Percentiles rank a stretch among this genome's conserved stretches.
These are phyloP conservation scores for Tonatia bakeri DNA, from an alignment of 2,113 vertebrate species.

Conservation along the genomic window DNA sequence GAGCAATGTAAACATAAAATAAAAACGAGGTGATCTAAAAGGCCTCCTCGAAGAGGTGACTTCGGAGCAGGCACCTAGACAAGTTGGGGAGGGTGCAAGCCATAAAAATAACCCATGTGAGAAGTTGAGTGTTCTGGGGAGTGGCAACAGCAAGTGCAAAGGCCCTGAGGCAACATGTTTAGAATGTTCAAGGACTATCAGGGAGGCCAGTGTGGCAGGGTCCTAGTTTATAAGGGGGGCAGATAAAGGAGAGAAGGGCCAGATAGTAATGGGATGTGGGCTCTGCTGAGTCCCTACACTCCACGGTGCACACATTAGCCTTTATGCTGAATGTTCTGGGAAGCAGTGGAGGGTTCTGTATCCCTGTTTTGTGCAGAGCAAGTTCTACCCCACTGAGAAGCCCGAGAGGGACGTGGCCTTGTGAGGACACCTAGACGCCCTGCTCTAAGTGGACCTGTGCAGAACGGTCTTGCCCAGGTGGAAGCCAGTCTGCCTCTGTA, in stretches of 20 bases:
- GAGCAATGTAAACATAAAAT: too few species aligned
- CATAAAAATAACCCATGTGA: neutral
- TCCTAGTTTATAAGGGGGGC: neutral
- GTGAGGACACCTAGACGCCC: neutral
- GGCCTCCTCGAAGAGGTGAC: neutral
- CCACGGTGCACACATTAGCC: neutral
- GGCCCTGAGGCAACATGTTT: neutral
- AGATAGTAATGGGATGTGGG: neutral
- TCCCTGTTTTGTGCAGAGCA: neutral
- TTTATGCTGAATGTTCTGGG: neutral
- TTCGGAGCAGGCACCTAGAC: neutral
- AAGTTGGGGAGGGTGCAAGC: neutral
- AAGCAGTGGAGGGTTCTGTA: neutral
- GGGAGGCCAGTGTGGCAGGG: neutral
- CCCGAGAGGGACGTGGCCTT: neutral
- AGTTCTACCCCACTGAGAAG: neutral
- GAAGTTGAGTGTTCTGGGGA: neutral
- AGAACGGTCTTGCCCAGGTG: neutral
- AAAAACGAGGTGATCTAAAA: neutral
- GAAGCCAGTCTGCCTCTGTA: neutral
- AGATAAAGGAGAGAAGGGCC: neutral
- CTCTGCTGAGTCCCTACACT: accelerated
- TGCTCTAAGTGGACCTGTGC: neutral
- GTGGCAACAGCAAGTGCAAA: neutral
- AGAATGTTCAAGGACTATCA: neutral